Evolutionary conservation across 2,888 invertebrate species (phyloP), one percentile per base, ranked within the genome.

Genomic region (Biston stratarius): DNA sequence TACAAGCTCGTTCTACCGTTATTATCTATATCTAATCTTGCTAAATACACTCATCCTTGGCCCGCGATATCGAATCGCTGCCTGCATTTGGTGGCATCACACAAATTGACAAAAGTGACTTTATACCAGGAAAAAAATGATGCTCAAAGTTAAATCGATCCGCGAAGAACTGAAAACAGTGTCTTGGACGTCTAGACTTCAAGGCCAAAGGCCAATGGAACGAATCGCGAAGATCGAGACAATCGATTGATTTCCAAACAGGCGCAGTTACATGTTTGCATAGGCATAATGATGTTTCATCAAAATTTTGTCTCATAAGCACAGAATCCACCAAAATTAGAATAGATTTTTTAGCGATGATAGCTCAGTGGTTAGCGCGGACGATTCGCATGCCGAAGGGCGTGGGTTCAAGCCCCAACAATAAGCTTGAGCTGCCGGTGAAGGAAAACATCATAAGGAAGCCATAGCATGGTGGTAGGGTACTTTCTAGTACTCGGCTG

Each of bases 11-110:
- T n/a, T 42, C 42, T 56, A 42, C 24, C 55, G 24, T 5, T n/a
- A 24, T 5, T 56, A 12, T 42, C n/a, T n/a, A n/a, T 38, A 58
- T 58, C 47, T 58, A 48, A 58, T 58, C 58, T 34, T 12, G 42
- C 24, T 24, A 12, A 24, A 40, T 33, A 42, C 40, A 48, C 14
- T 36, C 36, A 58, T 58, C 36, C 48, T 47, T 48, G 47, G 45
- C 0, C 24, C 5, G 57, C 34, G n/a, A 47, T 57, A 57, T 33
- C 34, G 10, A 57, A 14, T 14, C 48, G 42, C 12, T 38, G 11
- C 42, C 33, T 56, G 42, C 42, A 56, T 44, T 53, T 12, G 45
- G 14, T 45, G 34, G 5, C n/a, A 57, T 34, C 45, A 34, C 34
- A 8, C 3, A 45, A 45, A 45, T 57, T 42, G 56, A 57, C 34